Percentiles rank a stretch among this genome's conserved stretches.
These are phyloP conservation scores for Listrodromus nycthemerus DNA, from an alignment of 2,888 invertebrate genomes.

Conservation along the genomic window DNA sequence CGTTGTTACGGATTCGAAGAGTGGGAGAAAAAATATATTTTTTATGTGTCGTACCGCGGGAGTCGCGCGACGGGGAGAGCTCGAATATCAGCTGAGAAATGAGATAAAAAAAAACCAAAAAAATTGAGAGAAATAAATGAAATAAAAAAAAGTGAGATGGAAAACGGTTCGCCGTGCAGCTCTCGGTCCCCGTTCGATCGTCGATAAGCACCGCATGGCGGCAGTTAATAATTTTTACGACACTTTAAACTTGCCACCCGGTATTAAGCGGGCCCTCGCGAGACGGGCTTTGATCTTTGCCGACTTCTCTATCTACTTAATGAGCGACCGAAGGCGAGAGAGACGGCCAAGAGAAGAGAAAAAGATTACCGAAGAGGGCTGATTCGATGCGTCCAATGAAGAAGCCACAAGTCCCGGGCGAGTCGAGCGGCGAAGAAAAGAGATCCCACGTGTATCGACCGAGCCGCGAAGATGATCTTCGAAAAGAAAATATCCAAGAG, in stretches of 20 bases:
- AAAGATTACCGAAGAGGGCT: neutral
- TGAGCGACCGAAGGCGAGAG: conserved; percentile 72
- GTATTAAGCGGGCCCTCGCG: conserved; percentile 81
- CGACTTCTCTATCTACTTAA: conserved; percentile 80
- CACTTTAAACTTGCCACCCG: conserved; percentile 83
- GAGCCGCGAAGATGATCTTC: conserved; percentile 50
- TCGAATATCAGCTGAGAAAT: neutral
- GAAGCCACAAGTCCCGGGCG: conserved; percentile 12
- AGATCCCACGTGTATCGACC: conserved; percentile 41
- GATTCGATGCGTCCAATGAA: conserved; percentile 43
- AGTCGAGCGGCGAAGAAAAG: conserved; percentile 59
- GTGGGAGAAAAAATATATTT: conserved; percentile 18
- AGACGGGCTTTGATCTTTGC: conserved; percentile 81
- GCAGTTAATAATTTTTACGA: conserved; percentile 82
- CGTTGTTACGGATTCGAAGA: neutral
- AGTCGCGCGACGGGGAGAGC: neutral
- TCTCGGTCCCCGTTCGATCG: conserved; percentile 71
- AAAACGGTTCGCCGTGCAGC: conserved; percentile 31
- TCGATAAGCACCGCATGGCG: conserved; percentile 79
- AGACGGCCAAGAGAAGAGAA: conserved; percentile 47
- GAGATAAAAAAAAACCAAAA: neutral
- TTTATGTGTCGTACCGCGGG: neutral
- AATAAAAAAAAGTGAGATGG: conserved; percentile 38
- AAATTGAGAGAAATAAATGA: conserved; percentile 36
- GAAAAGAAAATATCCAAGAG: conserved; percentile 40